Percentiles rank a stretch among this genome's conserved stretches.
Evolutionary conservation across 2,113 vertebrate species (phyloP).

Genomic region (Pachycephala philippinensis): DNA sequence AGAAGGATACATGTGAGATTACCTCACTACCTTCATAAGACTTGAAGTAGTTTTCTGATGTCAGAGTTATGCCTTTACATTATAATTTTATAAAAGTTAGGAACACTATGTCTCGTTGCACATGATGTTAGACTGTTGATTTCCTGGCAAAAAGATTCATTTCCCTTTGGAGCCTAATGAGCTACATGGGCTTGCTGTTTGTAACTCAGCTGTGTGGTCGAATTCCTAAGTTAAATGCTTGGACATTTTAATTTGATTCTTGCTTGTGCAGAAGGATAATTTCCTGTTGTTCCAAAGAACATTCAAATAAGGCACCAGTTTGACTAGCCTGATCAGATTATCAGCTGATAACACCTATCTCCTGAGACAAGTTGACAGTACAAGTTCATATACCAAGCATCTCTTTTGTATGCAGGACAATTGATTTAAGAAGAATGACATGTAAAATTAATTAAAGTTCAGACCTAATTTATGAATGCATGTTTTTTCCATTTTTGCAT

Average conservation of each 20-base stretch:
- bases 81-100: not conserved
- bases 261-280: not conserved
- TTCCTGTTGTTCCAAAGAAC: not conserved
- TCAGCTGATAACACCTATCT: not conserved
- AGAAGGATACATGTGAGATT: not conserved
- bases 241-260: not conserved
- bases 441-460: not conserved
- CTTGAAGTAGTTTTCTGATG: not conserved
- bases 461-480: not conserved
- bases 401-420: not conserved
- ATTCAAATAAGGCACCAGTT: not conserved
- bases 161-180: not conserved
- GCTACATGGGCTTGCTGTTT: not conserved
- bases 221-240: slow-evolving; percentile 3
- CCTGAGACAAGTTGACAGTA: not conserved
- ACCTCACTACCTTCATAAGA: not conserved
- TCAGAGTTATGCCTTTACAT: not conserved
- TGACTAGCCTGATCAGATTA: not conserved
- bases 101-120: not conserved
- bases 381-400: not conserved
- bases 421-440: not conserved
- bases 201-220: not conserved
- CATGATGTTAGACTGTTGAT: not conserved
- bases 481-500: not conserved
- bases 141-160: slow-evolving; percentile 14